Evolutionary conservation across 2,113 vertebrate genomes (phyloP).

Genomic region (Nycticorax nycticorax): DNA sequence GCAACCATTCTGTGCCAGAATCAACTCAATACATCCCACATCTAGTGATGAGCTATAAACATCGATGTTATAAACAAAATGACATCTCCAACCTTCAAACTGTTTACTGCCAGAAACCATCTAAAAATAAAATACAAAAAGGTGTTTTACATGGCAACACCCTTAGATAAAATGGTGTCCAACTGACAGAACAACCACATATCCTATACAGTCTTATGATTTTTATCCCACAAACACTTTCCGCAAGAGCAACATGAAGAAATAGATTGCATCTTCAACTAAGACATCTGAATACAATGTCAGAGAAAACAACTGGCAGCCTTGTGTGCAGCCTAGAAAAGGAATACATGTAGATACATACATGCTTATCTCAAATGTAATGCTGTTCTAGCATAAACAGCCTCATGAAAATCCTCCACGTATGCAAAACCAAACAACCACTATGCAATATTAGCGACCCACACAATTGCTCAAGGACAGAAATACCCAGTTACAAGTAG

Average conservation of each 20-base stretch:
- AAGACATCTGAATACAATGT: background rate
- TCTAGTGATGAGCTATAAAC: background rate
- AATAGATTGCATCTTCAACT: background rate
- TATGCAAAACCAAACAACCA: background rate
- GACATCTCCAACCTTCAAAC: background rate
- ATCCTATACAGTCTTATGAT: background rate
- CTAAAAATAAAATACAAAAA: background rate
- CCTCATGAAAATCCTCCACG: background rate
- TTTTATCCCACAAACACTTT: background rate
- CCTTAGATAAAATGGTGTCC: background rate
- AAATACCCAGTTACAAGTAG: background rate
- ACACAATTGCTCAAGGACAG: background rate
- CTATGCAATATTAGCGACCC: fast-evolving
- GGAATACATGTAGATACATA: background rate
- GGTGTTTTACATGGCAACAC: background rate
- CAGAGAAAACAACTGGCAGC: background rate
- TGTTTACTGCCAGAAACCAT: background rate
- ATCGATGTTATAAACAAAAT: background rate
- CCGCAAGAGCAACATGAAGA: background rate
- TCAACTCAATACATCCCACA: background rate
- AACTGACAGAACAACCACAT: background rate
- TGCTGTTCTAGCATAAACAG: background rate
- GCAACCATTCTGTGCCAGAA: background rate
- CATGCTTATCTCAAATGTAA: background rate
- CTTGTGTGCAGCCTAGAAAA: background rate